Evolutionary conservation across 2,888 invertebrate species (phyloP), one percentile per base, ranked within the genome.

Genomic region (Philhelius pedissequus): DNA sequence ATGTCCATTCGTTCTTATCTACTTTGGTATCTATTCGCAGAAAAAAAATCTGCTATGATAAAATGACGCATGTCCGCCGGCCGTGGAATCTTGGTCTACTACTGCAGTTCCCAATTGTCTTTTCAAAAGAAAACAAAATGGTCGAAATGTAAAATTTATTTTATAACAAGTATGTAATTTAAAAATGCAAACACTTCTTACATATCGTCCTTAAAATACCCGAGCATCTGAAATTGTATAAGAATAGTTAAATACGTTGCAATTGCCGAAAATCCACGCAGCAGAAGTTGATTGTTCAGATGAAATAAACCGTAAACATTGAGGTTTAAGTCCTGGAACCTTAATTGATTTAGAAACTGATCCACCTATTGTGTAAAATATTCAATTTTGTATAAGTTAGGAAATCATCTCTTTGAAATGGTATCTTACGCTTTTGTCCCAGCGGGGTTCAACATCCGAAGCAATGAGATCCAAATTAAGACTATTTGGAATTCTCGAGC

Each of bases 361-460:
- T 77, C 77, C n/a, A 77, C 77, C 77, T 77, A n/a, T n/a, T 25
- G 3, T 3, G 15, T 7, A 15, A 7, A n/a, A n/a, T n/a, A n/a
- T n/a, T n/a, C n/a, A n/a, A n/a, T n/a, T n/a, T n/a, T n/a, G n/a
- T n/a, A n/a, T n/a, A n/a, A n/a, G n/a, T n/a, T n/a, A n/a, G n/a
- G n/a, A n/a, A n/a, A n/a, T n/a, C n/a, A n/a, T n/a, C n/a, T 32
- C 4, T 35, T 0, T 35, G 1, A 15, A 40, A 5, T 4, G 25
- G 25, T 25, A 5, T 18, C 43, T 86, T 86, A 90, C 89, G 69
- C 89, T 90, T 15, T 86, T 86, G 68, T 89, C 89, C 90, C 90
- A 90, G 0, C 89, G 87, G 15, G 70, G 80, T 84, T 90, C 90
- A 2, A 90, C 88, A 30, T 89, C 89, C 7, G 87, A 87, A 88